Evolutionary conservation across 2,113 vertebrate species (phyloP), one percentile per base, ranked within the genome.

Genomic region (Charadrius vociferus): DNA sequence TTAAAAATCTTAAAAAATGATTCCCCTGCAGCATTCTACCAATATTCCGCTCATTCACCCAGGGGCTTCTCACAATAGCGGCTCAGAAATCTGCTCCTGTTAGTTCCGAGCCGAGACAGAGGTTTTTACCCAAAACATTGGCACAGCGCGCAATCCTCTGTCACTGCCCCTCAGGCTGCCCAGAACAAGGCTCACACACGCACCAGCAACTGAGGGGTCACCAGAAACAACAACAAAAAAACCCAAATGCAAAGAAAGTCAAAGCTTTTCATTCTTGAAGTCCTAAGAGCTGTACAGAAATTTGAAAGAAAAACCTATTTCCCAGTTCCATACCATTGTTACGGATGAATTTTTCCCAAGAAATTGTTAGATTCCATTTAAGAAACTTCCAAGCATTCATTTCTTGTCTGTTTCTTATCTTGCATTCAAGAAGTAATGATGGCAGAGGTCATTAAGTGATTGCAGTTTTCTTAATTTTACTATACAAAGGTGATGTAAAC

Each of bases 121-220:
- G 19, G 29, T 85, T 93, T 95, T 95, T 93, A 94, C 22, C 58
- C 59, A 87, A 78, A 94, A 95, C 47, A 34, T 67, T 43, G 92
- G 43, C 21, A 29, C 90, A 55, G 50, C 55, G 47, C 39, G 55
- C 32, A 49, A 8, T 41, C 73, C 58, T 62, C 43, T 73, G 80
- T 81, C 1, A 2, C 30, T 32, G 15, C 9, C 9, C 56, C 50
- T 36, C n/a, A 83, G 6, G 34, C 62, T 84, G 72, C 34, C 68
- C n/a, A 29, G 45, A 97, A 50, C 41, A 74, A 87, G 24, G 9
- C 45, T 56, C 79, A 73, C 24, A 34, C 13, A 47, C 2, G 56
- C 21, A 53, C 13, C 27, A 45, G 14, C 7, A 71, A 71, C 26
- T 23, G 63, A 85, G 43, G 52, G 36, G 34, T 59, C 59, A 82